Percentiles rank a stretch among this genome's conserved stretches.
Conservation (phyloP, 2,113 vertebrate genomes). For the Condylura cristata region DNA sequence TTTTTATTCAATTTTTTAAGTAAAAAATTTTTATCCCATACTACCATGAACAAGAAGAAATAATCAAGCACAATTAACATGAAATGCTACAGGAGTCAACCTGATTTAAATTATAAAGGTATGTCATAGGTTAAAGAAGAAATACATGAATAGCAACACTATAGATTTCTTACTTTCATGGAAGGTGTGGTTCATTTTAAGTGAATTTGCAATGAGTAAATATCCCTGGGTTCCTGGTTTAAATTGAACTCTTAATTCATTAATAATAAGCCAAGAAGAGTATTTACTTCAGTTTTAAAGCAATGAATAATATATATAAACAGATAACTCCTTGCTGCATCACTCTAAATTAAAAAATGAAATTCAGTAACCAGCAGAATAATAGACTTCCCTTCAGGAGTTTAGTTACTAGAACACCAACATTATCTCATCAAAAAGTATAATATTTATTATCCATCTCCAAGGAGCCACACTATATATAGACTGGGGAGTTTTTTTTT, state of each 20-base stretch:
- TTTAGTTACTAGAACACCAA: background rate
- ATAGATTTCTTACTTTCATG: background rate
- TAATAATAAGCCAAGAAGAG: slow-evolving; percentile 30
- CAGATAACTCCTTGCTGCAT: background rate
- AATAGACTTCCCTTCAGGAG: background rate
- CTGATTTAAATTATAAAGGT: slow-evolving; percentile 24
- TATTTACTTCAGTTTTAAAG: slow-evolving; percentile 38
- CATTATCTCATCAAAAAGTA: background rate
- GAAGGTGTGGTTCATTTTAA: slow-evolving; percentile 21
- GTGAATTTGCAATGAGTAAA: slow-evolving; percentile 39
- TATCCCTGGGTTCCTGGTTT: background rate
- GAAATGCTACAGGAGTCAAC: slow-evolving; percentile 45
- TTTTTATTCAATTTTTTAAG: background rate
- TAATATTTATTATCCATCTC: background rate
- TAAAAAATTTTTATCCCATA: background rate
- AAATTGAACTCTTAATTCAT: slow-evolving; percentile 18
- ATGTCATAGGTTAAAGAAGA: background rate
- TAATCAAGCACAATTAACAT: slow-evolving; percentile 7
- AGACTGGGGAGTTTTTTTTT: background rate
- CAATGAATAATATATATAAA: slow-evolving; percentile 42
- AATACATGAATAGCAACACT: background rate
- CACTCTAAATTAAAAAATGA: background rate
- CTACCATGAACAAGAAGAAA: background rate
- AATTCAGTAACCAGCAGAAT: slow-evolving; percentile 15
- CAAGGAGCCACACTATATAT: background rate